phyloP scores from a whole-genome alignment of 2,888 invertebrate genomes.

The Pelosia muscerda region DNA sequence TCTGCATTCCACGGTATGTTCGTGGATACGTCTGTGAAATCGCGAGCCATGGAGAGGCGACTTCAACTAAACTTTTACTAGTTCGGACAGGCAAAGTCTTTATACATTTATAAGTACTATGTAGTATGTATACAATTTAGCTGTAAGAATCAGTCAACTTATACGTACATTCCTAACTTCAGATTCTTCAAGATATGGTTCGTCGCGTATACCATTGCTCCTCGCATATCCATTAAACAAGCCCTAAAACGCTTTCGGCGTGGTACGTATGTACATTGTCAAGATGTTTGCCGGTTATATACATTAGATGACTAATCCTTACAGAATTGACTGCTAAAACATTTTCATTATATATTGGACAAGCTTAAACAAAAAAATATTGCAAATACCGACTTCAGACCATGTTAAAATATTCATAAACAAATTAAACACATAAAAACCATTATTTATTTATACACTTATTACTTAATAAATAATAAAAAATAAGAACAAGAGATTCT shows the following conservation, averaged over 20 bases:
- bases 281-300: too few species aligned
- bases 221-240: too few species aligned
- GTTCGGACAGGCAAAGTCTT: not conserved
- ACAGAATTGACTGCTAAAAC: not conserved
- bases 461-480: slow-evolving; percentile 6
- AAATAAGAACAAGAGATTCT: slow-evolving; percentile 10
- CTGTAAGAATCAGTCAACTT: not conserved
- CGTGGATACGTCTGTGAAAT: too few species aligned
- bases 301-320: not conserved
- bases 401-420: not conserved
- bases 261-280: too few species aligned
- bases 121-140: not conserved
- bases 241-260: too few species aligned
- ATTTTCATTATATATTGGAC: not conserved
- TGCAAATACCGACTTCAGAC: slow-evolving; percentile 6
- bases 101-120: not conserved
- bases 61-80: too few species aligned
- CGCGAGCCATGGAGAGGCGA: too few species aligned
- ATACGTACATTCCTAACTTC: not conserved
- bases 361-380: slow-evolving; percentile 7
- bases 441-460: not conserved
- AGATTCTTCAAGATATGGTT: too few species aligned
- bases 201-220: too few species aligned
- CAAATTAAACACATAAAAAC: not conserved
- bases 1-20: too few species aligned